These are phyloP conservation scores for Peromyscus maniculatus DNA, from an alignment of 2,113 vertebrate species.

Conservation along the genomic window DNA sequence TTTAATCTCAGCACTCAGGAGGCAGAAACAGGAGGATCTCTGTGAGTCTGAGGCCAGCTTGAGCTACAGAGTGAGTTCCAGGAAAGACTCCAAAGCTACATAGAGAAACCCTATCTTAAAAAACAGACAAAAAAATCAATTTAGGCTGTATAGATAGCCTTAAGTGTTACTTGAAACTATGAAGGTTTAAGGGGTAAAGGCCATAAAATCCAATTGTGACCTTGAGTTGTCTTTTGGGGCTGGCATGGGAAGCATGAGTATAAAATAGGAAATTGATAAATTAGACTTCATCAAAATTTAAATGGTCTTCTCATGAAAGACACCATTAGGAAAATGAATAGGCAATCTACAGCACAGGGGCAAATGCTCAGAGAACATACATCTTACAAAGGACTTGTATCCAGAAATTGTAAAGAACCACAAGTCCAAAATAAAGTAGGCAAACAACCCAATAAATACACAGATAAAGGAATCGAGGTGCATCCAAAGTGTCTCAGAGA, in stretches of 20 bases:
- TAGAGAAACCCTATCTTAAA: background rate
- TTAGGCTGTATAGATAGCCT: slow-evolving; percentile 11
- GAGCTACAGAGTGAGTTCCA: no score
- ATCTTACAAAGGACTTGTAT: slow-evolving; percentile 30
- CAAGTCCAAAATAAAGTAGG: background rate
- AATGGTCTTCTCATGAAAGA: slow-evolving; percentile 57
- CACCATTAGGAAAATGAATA: slow-evolving; percentile 54
- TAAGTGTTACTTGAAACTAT: slow-evolving; percentile 18
- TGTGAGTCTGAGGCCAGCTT: no score
- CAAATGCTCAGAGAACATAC: background rate
- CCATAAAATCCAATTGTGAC: background rate
- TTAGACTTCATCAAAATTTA: slow-evolving; percentile 61
- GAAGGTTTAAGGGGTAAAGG: background rate
- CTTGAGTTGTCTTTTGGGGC: background rate
- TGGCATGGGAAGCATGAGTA: slow-evolving; percentile 4
- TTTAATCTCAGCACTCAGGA: no score
- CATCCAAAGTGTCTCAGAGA: background rate
- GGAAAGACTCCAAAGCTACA: no score
- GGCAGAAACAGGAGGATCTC: no score
- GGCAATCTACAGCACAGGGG: background rate
- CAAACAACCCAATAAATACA: slow-evolving; percentile 26
- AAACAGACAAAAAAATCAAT: slow-evolving; percentile 18
- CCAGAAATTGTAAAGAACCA: slow-evolving; percentile 49
- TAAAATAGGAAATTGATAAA: slow-evolving; percentile 62
- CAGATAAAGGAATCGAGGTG: background rate